Conservation (phyloP, 1,140 invertebrate genomes). For the Bombus consobrinus region DNA sequence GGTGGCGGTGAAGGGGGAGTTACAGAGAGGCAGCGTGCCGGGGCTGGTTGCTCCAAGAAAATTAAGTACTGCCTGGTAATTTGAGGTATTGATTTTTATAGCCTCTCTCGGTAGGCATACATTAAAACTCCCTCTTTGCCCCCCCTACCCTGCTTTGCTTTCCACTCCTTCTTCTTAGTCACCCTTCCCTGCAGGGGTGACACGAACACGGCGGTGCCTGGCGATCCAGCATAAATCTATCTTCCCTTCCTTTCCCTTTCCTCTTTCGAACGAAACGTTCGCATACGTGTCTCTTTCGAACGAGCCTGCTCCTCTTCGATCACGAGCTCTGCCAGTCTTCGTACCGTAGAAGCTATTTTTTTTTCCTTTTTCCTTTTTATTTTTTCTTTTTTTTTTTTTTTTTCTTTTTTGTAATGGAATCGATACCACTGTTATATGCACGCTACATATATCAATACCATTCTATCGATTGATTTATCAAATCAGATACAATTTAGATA, state of each 20-base stretch:
- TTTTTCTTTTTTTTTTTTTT: neutral
- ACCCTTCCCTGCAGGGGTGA: conserved; percentile 68
- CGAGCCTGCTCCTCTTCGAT: neutral
- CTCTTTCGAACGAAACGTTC: conserved; percentile 48
- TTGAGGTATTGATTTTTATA: conserved; percentile 84
- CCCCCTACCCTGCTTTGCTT: conserved; percentile 60
- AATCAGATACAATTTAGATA: neutral
- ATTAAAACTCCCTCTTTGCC: conserved; percentile 76
- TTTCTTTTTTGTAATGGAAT: conserved; percentile 1
- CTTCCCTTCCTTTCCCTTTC: conserved; percentile 3
- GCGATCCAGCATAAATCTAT: conserved; percentile 72
- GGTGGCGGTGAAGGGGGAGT: conserved; percentile 13
- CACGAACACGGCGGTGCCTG: conserved; percentile 78
- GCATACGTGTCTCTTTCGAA: conserved; percentile 28
- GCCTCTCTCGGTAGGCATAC: conserved; percentile 82
- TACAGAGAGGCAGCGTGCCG: conserved; percentile 49
- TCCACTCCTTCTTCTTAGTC: conserved; percentile 70
- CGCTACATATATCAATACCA: neutral
- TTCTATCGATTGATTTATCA: neutral
- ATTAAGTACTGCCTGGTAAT: conserved; percentile 83
- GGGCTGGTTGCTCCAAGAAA: conserved; percentile 79
- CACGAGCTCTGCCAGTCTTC: neutral
- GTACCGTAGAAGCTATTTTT: neutral
- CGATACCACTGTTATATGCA: neutral
- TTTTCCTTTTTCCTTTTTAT: neutral